Evolutionary conservation across 2,113 vertebrate genomes (phyloP), one percentile per base, ranked within the genome.

Genomic region (Malurus alboscapulatus): DNA sequence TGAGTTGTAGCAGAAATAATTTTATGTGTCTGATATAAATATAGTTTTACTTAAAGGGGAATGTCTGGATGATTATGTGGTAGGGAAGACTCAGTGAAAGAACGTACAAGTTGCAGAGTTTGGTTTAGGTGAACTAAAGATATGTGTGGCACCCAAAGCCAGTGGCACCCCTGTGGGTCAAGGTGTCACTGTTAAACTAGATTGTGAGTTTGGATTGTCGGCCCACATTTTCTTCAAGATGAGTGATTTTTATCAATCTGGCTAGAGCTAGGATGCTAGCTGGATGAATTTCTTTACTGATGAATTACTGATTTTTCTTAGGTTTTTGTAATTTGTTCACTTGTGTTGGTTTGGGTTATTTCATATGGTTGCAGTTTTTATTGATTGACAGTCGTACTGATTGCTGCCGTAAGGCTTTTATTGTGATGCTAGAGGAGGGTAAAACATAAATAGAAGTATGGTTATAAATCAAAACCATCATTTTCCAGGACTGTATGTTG

Each of bases 401-500:
- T 81, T 58, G 29, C 62, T 86, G n/a, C 34, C 2, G 2, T 30
- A 76, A 82, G 40, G 30, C 3, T 27, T 75, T 67, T 72, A 76
- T 73, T 73, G 29, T 75, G 54, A 24, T 87, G 36, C 38, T 62
- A 58, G 72, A 53, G 69, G 40, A 89, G 87, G 63, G 50, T 85
- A 74, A 97, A 79, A 79, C 21, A 15, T 32, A 83, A 87, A 88
- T 95, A 88, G 67, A 91, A 61, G 4, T 77, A 84, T 3, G 22
- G 18, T 84, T 92, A 48, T 73, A 66, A 95, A 78, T 55, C 67
- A 71, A 84, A 96, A 27, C 29, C 6, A 45, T 74, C 1, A 22
- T 82, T 94, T 94, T 93, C 73, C 58, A 78, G 61, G 86, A 48
- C 51, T 59, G 10, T 69, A 44, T 81, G 17, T 80, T 95, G 65